Conservation (phyloP, 1,140 invertebrate species). For the Cephus cinctus region DNA sequence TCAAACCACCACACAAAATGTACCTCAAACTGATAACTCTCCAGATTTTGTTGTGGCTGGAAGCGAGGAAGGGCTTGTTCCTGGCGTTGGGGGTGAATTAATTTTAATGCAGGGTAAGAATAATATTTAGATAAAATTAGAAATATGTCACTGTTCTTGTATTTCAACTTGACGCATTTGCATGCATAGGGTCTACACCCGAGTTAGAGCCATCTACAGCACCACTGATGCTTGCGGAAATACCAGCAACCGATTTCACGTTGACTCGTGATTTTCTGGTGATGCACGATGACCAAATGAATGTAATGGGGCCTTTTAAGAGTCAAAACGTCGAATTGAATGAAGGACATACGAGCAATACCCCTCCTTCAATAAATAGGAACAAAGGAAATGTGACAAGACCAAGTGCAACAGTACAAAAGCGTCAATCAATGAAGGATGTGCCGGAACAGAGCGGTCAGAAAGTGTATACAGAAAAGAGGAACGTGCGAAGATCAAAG, state of each 20-base stretch:
- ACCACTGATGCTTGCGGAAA: constrained; percentile 46
- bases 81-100: constrained; percentile 46
- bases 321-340: constrained; percentile 36
- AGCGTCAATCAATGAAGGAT: neutral
- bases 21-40: constrained; percentile 32
- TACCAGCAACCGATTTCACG: constrained; percentile 44
- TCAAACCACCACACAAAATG: constrained; percentile 30
- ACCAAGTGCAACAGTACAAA: constrained; percentile 20
- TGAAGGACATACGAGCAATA: constrained; percentile 9
- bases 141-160: constrained; percentile 9
- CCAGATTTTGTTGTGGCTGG: constrained; percentile 44
- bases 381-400: constrained; percentile 4
- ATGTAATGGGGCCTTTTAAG: constrained; percentile 45
- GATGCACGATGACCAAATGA: constrained; percentile 53
- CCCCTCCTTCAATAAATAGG: neutral
- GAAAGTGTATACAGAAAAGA: constrained; percentile 15
- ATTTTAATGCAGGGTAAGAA: constrained; percentile 49
- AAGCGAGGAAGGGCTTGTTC: constrained; percentile 40
- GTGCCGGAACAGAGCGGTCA: neutral
- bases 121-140: constrained; percentile 11
- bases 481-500: constrained; percentile 29
- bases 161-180: neutral
- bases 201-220: constrained; percentile 42
- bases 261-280: constrained; percentile 50
- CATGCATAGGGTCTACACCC: constrained; percentile 35